Evolutionary conservation across 2,888 invertebrate species (phyloP), one percentile per base, ranked within the genome.

Genomic region (Brachyptera risi): DNA sequence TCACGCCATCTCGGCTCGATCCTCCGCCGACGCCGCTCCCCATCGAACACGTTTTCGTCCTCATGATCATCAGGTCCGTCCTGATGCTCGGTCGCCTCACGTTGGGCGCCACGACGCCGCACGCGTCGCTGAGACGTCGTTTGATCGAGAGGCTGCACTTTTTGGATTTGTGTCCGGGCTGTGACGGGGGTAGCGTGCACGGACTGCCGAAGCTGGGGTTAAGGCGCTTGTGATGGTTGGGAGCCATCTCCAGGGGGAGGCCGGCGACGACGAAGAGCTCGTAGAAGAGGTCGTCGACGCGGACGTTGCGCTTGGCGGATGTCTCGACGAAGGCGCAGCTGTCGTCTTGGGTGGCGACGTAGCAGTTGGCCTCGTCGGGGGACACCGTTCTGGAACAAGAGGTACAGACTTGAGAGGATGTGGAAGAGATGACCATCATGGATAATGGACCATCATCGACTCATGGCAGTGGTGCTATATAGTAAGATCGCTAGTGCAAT

Each of bases 41-140:
- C 27, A 63, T 42, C 13, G 62, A 63, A 17, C 57, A 58, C 63
- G 89, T 88, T 78, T 90, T 90, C 68, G 88, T 88, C 74, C 90
- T 85, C 85, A 92, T 89, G 69, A 91, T 88, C 84, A 92, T 87
- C 68, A 92, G 80, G 74, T 94, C 93, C 4, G 92, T 93, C 65
- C 92, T 81, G 67, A 94, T 90, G 74, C 91, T 91, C 31, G 93
- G 93, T 49, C 93, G 79, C 57, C 92, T 79, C 0, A 90, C 92
- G 72, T 92, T 92, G 1, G 92, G 90, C n/a, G 91, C 89, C 19
- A 92, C 90, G 4, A 92, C 90, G 3, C 92, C 92, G 71, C 91
- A 92, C 1, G 92, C 92, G 71, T 92, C 92, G 66, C 91, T 92
- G 67, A 92, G 77, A 57, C 90, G 81, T 62, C 91, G 80, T 69